phyloP scores from a whole-genome alignment of 2,113 vertebrate species.

The Emydura subglobosa region DNA sequence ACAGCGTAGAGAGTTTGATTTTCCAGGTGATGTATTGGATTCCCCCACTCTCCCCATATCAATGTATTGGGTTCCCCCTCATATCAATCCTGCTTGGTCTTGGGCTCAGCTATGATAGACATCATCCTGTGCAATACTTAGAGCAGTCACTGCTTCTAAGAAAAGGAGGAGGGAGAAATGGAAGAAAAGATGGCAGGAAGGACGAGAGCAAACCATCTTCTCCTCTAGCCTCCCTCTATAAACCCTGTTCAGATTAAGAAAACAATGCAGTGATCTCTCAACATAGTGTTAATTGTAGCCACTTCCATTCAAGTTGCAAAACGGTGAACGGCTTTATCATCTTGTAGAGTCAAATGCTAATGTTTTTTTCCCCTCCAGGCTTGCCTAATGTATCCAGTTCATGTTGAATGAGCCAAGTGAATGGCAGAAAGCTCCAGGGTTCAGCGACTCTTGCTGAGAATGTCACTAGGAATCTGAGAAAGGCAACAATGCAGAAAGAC shows the following conservation, averaged over 20 bases:
- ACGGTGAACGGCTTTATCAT: background rate
- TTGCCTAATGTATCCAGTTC: background rate
- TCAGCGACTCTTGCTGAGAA: constrained; percentile 19
- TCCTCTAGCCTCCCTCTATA: background rate
- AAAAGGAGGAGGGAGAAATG: background rate
- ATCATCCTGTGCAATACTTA: background rate
- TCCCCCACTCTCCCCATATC: background rate
- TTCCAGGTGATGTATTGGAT: background rate
- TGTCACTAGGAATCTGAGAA: constrained; percentile 5
- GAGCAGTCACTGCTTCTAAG: background rate
- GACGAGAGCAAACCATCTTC: background rate
- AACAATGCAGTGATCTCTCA: background rate
- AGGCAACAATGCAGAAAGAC: background rate
- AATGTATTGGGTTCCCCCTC: background rate
- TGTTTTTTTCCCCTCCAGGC: background rate
- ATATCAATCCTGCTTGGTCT: background rate
- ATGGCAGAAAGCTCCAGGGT: constrained; percentile 35
- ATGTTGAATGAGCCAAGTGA: background rate
- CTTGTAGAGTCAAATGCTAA: rapidly evolving
- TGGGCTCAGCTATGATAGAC: background rate
- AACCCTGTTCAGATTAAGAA: background rate
- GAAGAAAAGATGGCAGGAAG: background rate
- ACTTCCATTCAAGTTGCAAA: background rate
- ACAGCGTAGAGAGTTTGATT: background rate
- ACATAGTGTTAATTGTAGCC: background rate